Conservation (phyloP, 2,797 vertebrate species). For the Xiphophorus birchmanni region DNA sequence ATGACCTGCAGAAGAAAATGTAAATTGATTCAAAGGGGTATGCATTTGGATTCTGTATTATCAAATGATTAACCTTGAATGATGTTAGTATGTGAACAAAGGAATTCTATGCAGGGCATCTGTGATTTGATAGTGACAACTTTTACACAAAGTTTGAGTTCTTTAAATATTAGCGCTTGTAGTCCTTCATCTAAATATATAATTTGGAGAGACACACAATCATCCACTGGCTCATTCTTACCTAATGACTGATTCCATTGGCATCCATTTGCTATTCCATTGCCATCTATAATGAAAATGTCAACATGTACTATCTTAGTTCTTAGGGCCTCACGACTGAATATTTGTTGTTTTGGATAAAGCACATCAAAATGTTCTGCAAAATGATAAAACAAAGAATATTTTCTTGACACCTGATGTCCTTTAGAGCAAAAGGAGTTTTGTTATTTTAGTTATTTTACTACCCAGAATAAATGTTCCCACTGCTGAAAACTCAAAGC, state of each 20-base stretch:
- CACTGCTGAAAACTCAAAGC: neutral
- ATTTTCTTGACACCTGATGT: neutral
- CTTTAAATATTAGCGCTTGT: neutral
- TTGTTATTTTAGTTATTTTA: neutral
- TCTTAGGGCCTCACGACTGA: neutral
- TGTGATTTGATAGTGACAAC: neutral
- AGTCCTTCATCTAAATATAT: neutral
- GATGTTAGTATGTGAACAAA: neutral
- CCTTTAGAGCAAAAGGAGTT: neutral
- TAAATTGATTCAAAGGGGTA: neutral
- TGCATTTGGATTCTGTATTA: neutral
- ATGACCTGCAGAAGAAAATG: neutral
- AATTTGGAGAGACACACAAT: neutral
- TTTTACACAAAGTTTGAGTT: neutral
- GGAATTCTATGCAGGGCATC: neutral
- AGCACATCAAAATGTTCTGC: neutral
- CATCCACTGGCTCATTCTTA: neutral
- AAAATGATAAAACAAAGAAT: neutral
- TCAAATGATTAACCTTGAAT: neutral
- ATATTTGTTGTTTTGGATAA: neutral
- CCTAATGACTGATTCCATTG: neutral
- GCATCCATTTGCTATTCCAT: neutral
- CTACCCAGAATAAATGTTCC: neutral
- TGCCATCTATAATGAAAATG: neutral
- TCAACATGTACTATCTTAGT: neutral